Evolutionary conservation across 1,140 invertebrate genomes (phyloP), one percentile per base, ranked within the genome.

Genomic region (Zophobas morio): DNA sequence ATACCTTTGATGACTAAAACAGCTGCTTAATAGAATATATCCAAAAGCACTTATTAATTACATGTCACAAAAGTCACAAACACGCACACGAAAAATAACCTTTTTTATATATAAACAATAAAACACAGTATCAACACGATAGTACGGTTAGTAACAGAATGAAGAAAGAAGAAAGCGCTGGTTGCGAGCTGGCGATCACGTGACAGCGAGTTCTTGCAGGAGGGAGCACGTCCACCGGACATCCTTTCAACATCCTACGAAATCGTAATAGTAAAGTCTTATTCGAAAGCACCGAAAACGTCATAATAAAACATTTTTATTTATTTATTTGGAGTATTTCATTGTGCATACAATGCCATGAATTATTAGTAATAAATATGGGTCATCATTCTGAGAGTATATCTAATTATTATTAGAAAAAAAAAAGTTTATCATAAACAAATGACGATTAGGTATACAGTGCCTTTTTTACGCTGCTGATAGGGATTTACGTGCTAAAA

Each of bases 81-180:
- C 71, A 73, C 71, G 39, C 60, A 66, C 60, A 66, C 60, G 60
- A 66, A 66, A 66, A 8, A 6, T 42, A 66, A 20, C 20, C 20
- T 20, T 40, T 66, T 42, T 20, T 32, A n/a, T 2, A 6, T 32
- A 66, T 40, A 42, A 66, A 66, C 60, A 66, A 42, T 40, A 66
- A 20, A 66, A 5, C 60, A 66, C 60, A 42, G n/a, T 32, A 47
- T 66, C n/a, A 66, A 40, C 39, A 66, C 60, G 37, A 53, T 56
- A 54, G 36, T 33, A 73, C 49, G 71, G 51, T 56, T 73, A 20
- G 54, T 56, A 54, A 63, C 32, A 47, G 73, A 75, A 66, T 75
- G 74, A 75, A 75, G 74, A 75, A 75, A 75, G 74, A 75, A 75
- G 74, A 75, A 75, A 75, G 74, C 74, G 57, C 56, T 63, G 57